phyloP scores from a whole-genome alignment of 2,797 vertebrate genomes.

The Acestrorhynchus altus region DNA sequence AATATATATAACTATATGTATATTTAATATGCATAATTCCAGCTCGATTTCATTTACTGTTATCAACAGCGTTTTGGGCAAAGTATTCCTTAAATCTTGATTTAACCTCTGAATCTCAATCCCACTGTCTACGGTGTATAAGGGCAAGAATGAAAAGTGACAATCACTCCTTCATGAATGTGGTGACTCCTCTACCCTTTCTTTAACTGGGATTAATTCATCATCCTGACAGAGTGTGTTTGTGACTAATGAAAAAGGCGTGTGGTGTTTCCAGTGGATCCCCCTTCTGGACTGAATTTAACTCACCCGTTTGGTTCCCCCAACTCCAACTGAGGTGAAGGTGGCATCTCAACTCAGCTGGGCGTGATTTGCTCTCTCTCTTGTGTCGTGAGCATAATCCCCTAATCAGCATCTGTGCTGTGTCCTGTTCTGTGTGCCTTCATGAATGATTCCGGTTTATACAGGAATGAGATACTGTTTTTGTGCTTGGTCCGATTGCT shows the following conservation, averaged over 20 bases:
- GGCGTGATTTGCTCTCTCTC: conserved; percentile 25
- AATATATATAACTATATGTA: too few relatives aligned
- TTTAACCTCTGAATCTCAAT: conserved; percentile 32
- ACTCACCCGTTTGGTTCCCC: conserved; percentile 21
- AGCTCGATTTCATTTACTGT: not conserved
- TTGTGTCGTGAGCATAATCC: conserved; percentile 40
- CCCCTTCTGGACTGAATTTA: conserved; percentile 48
- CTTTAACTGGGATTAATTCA: conserved; percentile 60
- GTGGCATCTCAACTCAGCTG: conserved; percentile 32
- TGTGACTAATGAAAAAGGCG: conserved; percentile 54
- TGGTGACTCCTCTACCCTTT: conserved; percentile 49
- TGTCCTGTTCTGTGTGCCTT: conserved; percentile 29
- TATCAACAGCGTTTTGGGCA: not conserved
- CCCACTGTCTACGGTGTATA: conserved; percentile 12
- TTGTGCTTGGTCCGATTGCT: not conserved
- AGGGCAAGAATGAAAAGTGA: conserved; percentile 2
- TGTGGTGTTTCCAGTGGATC: conserved; percentile 32
- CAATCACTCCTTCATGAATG: conserved; percentile 43
- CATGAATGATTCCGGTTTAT: not conserved
- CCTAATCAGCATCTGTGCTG: conserved; percentile 49
- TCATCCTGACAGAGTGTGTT: conserved; percentile 31
- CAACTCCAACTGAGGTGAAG: conserved; percentile 39
- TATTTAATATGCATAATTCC: too few relatives aligned
- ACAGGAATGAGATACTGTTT: not conserved
- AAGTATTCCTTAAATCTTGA: conserved; percentile 6